A percentile compares a stretch with the other conserved stretches of the same genome.
Conservation (phyloP, 2,888 invertebrate genomes). For the Torymus auratus region DNA sequence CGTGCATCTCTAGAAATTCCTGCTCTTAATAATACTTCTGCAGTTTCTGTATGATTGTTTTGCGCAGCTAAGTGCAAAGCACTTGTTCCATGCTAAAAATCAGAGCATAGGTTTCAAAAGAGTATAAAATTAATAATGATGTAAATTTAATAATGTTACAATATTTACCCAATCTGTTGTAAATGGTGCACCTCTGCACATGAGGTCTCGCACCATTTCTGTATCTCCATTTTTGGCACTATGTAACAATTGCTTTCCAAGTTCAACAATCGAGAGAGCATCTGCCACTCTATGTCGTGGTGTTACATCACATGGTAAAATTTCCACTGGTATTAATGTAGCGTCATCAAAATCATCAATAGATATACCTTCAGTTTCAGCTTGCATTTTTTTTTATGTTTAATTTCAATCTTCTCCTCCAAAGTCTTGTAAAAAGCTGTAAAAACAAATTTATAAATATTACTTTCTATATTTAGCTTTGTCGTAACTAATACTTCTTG, state of each 20-base stretch:
- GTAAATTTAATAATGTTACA: slow-evolving; percentile 26
- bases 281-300: slow-evolving; percentile 59
- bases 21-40: slow-evolving; percentile 88
- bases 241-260: slow-evolving; percentile 90
- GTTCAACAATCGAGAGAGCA: slow-evolving; percentile 81
- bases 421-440: slow-evolving; percentile 40
- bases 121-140: slow-evolving; percentile 5
- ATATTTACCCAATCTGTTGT: slow-evolving; percentile 91
- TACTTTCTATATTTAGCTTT: no score
- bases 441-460: not conserved
- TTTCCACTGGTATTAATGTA: slow-evolving; percentile 77
- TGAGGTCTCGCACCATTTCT: slow-evolving; percentile 85
- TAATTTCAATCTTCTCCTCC: slow-evolving; percentile 23
- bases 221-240: slow-evolving; percentile 89
- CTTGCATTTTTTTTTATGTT: slow-evolving; percentile 70
- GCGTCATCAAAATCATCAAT: slow-evolving; percentile 72
- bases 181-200: slow-evolving; percentile 93
- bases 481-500: no score
- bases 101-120: slow-evolving; percentile 1
- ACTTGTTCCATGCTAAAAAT: slow-evolving; percentile 88
- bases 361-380: slow-evolving; percentile 73
- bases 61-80: slow-evolving; percentile 92
- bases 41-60: slow-evolving; percentile 87
- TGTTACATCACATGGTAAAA: slow-evolving; percentile 45
- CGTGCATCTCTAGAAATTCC: slow-evolving; percentile 92